phyloP scores from a whole-genome alignment of 1,140 invertebrate species.

The Drosophila athabasca region DNA sequence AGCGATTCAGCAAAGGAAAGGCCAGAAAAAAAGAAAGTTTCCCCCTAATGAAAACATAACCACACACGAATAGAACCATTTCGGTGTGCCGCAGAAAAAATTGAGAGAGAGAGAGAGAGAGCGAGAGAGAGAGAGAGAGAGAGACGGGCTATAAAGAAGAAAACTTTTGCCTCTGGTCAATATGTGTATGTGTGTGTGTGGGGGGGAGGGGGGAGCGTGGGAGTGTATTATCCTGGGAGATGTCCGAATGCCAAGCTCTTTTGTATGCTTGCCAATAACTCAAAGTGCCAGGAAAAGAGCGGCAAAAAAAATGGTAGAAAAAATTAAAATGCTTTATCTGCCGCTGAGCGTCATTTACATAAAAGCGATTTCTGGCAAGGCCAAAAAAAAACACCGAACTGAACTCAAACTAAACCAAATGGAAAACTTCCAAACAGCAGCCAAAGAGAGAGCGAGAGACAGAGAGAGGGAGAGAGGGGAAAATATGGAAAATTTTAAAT shows the following conservation, averaged over 20 bases:
- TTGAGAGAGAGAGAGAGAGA: not conserved
- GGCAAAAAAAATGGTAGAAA: slow-evolving; percentile 8
- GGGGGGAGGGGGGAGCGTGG: not conserved
- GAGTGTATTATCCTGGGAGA: slow-evolving; percentile 35
- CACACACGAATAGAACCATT: slow-evolving; percentile 37
- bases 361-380: slow-evolving; percentile 67
- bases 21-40: not conserved
- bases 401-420: slow-evolving; percentile 49
- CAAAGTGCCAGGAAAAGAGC: slow-evolving; percentile 22
- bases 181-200: slow-evolving; percentile 14
- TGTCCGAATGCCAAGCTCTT: slow-evolving; percentile 55
- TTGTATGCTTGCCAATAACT: slow-evolving; percentile 72
- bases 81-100: slow-evolving; percentile 28
- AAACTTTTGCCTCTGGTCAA: slow-evolving; percentile 19
- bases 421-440: slow-evolving; percentile 27
- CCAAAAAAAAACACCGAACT: slow-evolving; percentile 16
- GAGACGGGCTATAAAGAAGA: not conserved
- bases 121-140: not conserved
- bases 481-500: slow-evolving; percentile 58
- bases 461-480: slow-evolving; percentile 10
- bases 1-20: not conserved
- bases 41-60: slow-evolving; percentile 23
- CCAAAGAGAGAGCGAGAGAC: too few relatives aligned
- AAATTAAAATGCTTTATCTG: slow-evolving; percentile 66
- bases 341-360: slow-evolving; percentile 65